These are phyloP conservation scores for Zalophus californianus DNA, from an alignment of 2,797 vertebrate genomes.

Conservation along the genomic window DNA sequence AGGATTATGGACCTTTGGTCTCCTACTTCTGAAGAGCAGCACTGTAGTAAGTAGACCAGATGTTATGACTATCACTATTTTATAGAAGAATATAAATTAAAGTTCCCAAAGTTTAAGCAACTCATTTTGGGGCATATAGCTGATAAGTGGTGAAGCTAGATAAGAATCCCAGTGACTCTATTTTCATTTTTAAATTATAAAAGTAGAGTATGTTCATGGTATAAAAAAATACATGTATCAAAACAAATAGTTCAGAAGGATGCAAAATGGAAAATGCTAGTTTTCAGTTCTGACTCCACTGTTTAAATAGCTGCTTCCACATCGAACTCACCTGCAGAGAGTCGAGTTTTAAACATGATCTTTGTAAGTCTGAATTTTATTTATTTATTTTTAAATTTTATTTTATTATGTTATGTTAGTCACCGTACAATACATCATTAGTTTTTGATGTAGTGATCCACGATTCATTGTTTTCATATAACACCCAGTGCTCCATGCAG, in stretches of 20 bases:
- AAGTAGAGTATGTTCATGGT: neutral
- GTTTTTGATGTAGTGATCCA: too few species aligned
- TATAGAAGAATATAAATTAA: neutral
- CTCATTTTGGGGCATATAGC: neutral
- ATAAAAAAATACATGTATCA: neutral
- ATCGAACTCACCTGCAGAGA: neutral
- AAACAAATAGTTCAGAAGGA: neutral
- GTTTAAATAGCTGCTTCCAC: neutral
- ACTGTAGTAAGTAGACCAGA: neutral
- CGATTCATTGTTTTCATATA: too few species aligned
- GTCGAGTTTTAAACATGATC: neutral
- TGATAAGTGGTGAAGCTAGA: neutral
- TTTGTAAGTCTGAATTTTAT: neutral
- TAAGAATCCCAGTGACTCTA: neutral
- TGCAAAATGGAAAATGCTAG: neutral
- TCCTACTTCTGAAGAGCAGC: neutral
- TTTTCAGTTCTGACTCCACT: neutral
- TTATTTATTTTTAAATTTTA: too few species aligned
- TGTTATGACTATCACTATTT: neutral
- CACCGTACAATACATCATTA: too few species aligned
- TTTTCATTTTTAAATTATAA: neutral
- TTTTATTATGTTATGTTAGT: too few species aligned
- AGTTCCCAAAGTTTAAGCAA: neutral
- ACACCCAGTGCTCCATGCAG: too few species aligned
- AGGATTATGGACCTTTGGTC: neutral